Base-by-base conservation (phyloP, 1,140 invertebrate species). In the Pomacea maculata region DNA sequence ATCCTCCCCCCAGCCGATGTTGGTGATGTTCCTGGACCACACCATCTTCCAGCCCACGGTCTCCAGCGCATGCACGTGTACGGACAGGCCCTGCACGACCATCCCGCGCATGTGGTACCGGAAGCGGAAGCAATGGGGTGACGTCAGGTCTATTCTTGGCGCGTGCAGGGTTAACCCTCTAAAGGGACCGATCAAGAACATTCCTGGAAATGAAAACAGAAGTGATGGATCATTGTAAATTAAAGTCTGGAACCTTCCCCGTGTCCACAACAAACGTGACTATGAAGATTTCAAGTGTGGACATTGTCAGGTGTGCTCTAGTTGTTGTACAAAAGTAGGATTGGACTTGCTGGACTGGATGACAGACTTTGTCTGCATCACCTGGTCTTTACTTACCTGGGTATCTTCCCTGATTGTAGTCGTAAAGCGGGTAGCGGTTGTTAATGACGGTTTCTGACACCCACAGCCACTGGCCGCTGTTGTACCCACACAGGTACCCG, bases 331-430 rank as follows among this genome's bases (percentile, higher is more conserved):
- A 45, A 45, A 45, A 25, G 2, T 4, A 45, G 34, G 34, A 45
- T 45, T 45, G 34, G 34, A 45, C 3, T 45, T 2, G 3, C 34
- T 45, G 34, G 34, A 45, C 6, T 45, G 34, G 6, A 45, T 2
- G 34, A 14, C 4, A 2, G 15, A 61, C 3, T 61, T 11, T 61
- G 57, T 61, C 57, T 14, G 57, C 3, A 61, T 17, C 11, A 61
- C 1, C 15, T 45, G 34, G 57, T 3, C 57, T 17, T 17, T 11
- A 61, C 79, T 81, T 84, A 88, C 86, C 88, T 83, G 83, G 84
- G 65, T 82, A 83, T 15, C 75, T 77, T 17, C 88, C 88, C 25
- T 76, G 29, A 15, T 87, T 88, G 79, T 88, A 87, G 73, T 89
- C 88, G 79, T 71, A 85, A 15, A 84, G 75, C 45, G 83, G 84